Evolutionary conservation across 2,113 vertebrate genomes (phyloP).

Genomic region (Meriones unguiculatus): DNA sequence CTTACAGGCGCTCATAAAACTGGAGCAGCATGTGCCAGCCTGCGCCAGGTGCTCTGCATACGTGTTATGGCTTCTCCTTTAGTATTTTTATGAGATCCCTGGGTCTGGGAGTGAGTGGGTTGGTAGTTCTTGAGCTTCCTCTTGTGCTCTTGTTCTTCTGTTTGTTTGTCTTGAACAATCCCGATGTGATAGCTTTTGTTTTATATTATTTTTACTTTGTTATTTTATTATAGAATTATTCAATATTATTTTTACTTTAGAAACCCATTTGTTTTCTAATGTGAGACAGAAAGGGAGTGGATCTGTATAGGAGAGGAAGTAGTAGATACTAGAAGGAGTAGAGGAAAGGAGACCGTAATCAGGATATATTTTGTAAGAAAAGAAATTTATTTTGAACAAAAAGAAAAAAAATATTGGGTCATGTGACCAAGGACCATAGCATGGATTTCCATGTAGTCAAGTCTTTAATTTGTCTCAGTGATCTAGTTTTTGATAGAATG

Average conservation of each 20-base stretch:
- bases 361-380: background rate
- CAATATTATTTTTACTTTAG: background rate
- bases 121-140: background rate
- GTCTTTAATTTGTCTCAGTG: slow-evolving; percentile 24
- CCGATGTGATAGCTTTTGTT: background rate
- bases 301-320: background rate
- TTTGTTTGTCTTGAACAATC: background rate
- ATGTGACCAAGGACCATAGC: background rate
- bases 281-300: background rate
- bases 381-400: background rate
- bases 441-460: background rate
- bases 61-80: background rate
- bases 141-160: background rate
- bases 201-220: background rate
- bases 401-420: background rate
- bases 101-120: background rate
- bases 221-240: background rate
- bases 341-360: background rate
- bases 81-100: background rate
- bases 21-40: background rate
- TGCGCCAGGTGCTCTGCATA: too few species aligned
- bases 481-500: background rate
- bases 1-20: background rate
- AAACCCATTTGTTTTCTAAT: background rate
- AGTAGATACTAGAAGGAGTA: background rate